Evolutionary conservation across 2,797 vertebrate species (phyloP).

Genomic region (Semotilus atromaculatus): DNA sequence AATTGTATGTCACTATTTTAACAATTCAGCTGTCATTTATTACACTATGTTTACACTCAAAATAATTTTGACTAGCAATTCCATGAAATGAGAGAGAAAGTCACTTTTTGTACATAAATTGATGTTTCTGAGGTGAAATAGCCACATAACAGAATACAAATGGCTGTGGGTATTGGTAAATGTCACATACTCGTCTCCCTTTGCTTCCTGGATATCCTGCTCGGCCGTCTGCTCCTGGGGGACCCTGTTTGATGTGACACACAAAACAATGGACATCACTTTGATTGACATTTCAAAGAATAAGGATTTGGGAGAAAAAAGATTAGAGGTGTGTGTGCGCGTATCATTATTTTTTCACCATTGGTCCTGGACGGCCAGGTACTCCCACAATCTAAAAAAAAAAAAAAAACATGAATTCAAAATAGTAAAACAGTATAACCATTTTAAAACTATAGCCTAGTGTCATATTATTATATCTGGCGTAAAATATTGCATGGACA

Average conservation of each 20-base stretch:
- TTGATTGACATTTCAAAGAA: neutral
- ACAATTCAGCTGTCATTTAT: neutral
- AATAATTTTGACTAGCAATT: neutral
- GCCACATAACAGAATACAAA: neutral
- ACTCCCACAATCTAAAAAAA: slow-evolving; percentile 84
- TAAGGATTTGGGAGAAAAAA: too few relatives aligned
- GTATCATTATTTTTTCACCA: slow-evolving; percentile 72
- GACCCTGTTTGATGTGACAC: slow-evolving; percentile 78
- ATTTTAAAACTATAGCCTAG: neutral
- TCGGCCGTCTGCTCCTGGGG: slow-evolving; percentile 87
- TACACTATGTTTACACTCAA: neutral
- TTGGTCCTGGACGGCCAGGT: slow-evolving; percentile 83
- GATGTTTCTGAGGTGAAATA: neutral
- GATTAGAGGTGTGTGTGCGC: too few relatives aligned
- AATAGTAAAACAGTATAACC: neutral
- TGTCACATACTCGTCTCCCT: slow-evolving; percentile 85
- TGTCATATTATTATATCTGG: neutral
- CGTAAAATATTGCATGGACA: neutral
- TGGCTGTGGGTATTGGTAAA: neutral
- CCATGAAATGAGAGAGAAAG: neutral
- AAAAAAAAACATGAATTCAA: rapidly evolving
- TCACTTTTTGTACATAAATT: neutral
- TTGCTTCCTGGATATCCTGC: slow-evolving; percentile 89
- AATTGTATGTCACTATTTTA: neutral
- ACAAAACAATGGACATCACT: neutral